Evolutionary conservation across 2,113 vertebrate genomes (phyloP), one percentile per base, ranked within the genome.

Genomic region (Rhea pennata): DNA sequence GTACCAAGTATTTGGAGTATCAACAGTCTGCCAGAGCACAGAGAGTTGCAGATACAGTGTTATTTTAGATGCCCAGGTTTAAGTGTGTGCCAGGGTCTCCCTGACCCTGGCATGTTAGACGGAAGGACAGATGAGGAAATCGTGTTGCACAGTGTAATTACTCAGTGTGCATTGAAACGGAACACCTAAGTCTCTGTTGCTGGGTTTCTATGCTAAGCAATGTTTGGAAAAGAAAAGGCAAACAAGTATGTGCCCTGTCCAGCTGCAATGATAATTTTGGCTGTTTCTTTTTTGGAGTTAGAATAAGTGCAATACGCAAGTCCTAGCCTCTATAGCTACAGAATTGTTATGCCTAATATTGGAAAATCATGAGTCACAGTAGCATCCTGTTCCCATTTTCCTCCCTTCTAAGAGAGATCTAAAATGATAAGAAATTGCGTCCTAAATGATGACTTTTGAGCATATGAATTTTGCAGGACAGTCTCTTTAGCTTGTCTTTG

Each of bases 351-450:
- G 44, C 54, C 59, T 88, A 77, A 92, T 90, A 75, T 9, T 84
- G 74, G 56, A 84, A 88, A 93, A 79, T 84, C 54, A 31, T 56
- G 61, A 95, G 84, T 94, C 81, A 62, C 54, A 11, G 66, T 69
- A 67, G 54, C 84, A 91, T 62, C 42, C 80, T 82, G 51, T 88
- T 92, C 61, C 74, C 16, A 13, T 95, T 89, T 91, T 89, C 48
- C 51, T 82, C 27, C 62, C 58, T 94, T 53, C 36, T 22, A 42
- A 82, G 21, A 21, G 58, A 87, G 53, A 70, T 85, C 81, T 65
- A 48, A 33, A 73, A 31, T 0, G 3, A 66, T 85, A 58, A 69
- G 77, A 59, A 78, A 7, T 39, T 84, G 50, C 10, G 5, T 83
- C 66, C 62, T 78, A 76, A 70, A 70, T 89, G 40, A 44, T 0